Conservation (phyloP, 2,113 vertebrate genomes). For the Zonotrichia leucophrys region DNA sequence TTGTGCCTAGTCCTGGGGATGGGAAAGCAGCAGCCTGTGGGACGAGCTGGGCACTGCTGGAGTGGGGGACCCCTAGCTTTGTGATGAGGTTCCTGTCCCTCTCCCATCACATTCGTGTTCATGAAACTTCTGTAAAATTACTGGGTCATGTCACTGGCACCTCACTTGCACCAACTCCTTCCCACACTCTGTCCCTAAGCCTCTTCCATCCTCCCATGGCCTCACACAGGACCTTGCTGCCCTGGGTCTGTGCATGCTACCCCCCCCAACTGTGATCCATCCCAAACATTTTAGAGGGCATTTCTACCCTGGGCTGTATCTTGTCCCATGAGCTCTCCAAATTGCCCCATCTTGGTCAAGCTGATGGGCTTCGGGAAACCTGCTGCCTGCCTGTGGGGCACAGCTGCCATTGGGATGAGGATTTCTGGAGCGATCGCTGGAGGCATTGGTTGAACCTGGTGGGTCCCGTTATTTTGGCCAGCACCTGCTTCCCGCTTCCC, state of each 20-base stretch:
- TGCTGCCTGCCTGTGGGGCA: accelerated
- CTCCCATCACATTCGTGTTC: accelerated
- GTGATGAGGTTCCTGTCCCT: accelerated
- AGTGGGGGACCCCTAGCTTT: background rate
- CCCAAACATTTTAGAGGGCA: accelerated
- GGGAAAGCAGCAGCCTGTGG: background rate
- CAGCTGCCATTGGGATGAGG: accelerated
- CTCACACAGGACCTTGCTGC: background rate
- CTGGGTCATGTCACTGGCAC: background rate
- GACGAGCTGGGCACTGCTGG: accelerated
- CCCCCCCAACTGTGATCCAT: accelerated
- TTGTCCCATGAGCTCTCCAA: accelerated
- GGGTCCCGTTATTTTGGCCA: background rate
- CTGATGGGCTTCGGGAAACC: background rate
- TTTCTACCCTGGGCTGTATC: background rate
- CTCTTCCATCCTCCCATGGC: background rate
- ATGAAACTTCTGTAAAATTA: background rate
- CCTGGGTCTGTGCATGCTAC: accelerated
- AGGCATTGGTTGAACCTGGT: background rate
- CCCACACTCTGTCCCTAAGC: background rate
- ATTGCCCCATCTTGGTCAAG: background rate
- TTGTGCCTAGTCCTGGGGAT: background rate
- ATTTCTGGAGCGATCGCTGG: accelerated
- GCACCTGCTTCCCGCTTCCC: background rate
- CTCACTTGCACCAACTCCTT: background rate